Percentiles rank a stretch among this genome's conserved stretches.
These are phyloP conservation scores for Aphidius ervi DNA, from an alignment of 1,140 invertebrate genomes.

Conservation along the genomic window DNA sequence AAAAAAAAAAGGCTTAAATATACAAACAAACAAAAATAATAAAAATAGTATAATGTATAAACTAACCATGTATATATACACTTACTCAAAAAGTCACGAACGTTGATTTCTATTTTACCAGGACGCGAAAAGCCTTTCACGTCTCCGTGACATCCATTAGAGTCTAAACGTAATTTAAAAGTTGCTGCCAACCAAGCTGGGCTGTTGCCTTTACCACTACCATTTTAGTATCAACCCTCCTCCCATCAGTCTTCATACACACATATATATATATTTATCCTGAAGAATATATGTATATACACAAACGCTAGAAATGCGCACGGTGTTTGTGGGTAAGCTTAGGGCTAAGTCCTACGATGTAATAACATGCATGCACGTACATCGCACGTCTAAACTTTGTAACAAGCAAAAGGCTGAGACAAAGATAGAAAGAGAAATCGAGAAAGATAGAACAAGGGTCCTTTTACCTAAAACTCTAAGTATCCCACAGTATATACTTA, in stretches of 20 bases:
- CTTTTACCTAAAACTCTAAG: too few species aligned
- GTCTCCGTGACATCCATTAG: conserved; percentile 12
- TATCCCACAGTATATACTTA: too few species aligned
- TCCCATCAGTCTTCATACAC: too few species aligned
- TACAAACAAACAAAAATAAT: too few species aligned
- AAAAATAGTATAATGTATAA: too few species aligned
- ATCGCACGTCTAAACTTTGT: conserved; percentile 29
- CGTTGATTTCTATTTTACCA: conserved; percentile 8
- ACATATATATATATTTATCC: neutral
- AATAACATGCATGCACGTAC: conserved; percentile 37
- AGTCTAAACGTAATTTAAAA: conserved; percentile 33
- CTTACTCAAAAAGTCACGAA: too few species aligned
- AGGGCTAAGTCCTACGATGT: conserved; percentile 32
- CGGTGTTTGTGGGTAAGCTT: conserved; percentile 33
- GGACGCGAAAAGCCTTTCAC: conserved; percentile 8
- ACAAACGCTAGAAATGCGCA: conserved; percentile 20
- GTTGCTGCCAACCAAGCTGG: conserved; percentile 17
- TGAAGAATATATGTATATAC: neutral
- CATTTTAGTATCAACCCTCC: neutral
- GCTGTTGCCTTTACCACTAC: conserved; percentile 1
- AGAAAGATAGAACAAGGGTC: too few species aligned
- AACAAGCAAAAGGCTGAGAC: conserved; percentile 28
- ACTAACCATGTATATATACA: too few species aligned
- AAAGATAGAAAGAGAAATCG: too few species aligned
- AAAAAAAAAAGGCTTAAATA: too few species aligned